Evolutionary conservation across 2,113 vertebrate species (phyloP).

Genomic region (Crypturellus undulatus): DNA sequence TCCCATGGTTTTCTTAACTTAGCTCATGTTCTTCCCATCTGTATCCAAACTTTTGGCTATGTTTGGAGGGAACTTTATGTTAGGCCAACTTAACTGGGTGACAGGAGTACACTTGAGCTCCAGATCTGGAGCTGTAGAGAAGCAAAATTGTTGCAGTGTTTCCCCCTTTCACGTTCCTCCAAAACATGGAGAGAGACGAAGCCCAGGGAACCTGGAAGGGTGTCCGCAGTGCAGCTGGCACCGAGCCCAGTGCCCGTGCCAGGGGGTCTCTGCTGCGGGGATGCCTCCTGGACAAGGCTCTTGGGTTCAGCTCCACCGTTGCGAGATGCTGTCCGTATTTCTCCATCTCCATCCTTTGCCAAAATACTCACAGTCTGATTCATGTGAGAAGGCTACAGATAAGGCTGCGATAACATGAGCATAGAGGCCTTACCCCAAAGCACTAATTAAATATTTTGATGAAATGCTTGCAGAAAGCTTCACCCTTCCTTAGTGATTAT

Average conservation of each 20-base stretch:
- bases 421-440: background rate
- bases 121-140: background rate
- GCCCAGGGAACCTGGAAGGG: rapidly evolving
- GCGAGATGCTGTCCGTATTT: background rate
- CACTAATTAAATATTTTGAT: slow-evolving; percentile 41
- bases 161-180: background rate
- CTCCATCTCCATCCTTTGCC: background rate
- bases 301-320: background rate
- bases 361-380: background rate
- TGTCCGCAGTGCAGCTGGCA: background rate
- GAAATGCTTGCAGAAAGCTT: slow-evolving; percentile 15
- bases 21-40: background rate
- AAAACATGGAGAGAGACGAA: background rate
- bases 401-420: slow-evolving; percentile 1
- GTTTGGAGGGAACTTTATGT: background rate
- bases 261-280: background rate
- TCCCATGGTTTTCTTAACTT: background rate
- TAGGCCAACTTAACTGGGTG: background rate
- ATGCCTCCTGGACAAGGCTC: background rate
- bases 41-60: background rate
- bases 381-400: background rate
- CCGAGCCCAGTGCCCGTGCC: background rate
- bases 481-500: background rate
- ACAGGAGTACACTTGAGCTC: background rate
- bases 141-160: background rate